phyloP scores from a whole-genome alignment of 2,797 vertebrate species.

The Rhabdophis nuchalis region DNA sequence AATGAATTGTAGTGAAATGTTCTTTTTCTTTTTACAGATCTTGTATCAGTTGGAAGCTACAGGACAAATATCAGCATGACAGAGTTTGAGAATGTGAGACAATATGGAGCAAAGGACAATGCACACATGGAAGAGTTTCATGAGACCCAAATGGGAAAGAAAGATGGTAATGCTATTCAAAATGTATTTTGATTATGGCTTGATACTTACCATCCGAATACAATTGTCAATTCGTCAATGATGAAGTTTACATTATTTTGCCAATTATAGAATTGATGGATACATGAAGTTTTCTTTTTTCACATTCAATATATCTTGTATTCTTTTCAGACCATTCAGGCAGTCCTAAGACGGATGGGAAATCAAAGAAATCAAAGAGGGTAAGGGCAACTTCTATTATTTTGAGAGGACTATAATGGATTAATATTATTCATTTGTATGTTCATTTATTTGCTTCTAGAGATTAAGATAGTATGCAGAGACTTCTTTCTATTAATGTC shows the following conservation, averaged over 20 bases:
- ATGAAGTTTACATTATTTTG: not conserved
- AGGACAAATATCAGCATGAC: slow-evolving; percentile 76
- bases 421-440: not conserved
- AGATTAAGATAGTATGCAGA: not conserved
- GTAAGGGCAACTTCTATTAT: slow-evolving; percentile 52
- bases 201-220: not conserved
- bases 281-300: not conserved
- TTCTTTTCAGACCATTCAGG: slow-evolving; percentile 47
- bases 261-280: not conserved
- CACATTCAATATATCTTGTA: not conserved
- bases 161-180: slow-evolving; percentile 51
- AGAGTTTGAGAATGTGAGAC: slow-evolving; percentile 63
- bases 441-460: not conserved
- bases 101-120: slow-evolving; percentile 55
- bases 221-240: not conserved
- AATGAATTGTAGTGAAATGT: not conserved
- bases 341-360: rapidly evolving
- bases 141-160: slow-evolving; percentile 56
- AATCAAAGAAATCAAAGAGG: slow-evolving; percentile 62
- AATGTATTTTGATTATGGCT: not conserved
- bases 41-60: slow-evolving; percentile 74
- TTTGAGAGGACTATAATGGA: not conserved
- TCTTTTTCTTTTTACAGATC: slow-evolving; percentile 55
- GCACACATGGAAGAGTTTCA: slow-evolving; percentile 30
- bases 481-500: not conserved